Conservation (phyloP, 2,888 invertebrate species). For the Cerceris ruficornis region DNA sequence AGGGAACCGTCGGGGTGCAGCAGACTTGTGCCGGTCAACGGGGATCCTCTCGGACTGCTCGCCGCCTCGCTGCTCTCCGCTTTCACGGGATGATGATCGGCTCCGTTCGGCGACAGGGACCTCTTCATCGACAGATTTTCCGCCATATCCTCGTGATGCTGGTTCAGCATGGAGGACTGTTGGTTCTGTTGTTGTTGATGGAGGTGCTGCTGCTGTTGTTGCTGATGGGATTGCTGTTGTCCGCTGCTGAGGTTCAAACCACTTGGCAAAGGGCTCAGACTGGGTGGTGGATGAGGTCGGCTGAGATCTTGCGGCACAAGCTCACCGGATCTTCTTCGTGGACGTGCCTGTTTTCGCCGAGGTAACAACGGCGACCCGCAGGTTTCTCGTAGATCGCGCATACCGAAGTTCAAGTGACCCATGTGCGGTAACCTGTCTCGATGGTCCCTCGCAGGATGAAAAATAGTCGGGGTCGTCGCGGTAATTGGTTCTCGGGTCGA, state of each 20-base stretch:
- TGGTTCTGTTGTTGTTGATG: constrained; percentile 60
- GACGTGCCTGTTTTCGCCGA: constrained; percentile 92
- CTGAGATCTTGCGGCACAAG: constrained; percentile 85
- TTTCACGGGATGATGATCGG: constrained; percentile 63
- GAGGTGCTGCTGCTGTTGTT: constrained; percentile 59
- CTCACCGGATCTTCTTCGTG: constrained; percentile 92
- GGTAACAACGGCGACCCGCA: constrained; percentile 90
- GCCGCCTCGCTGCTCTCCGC: constrained; percentile 78
- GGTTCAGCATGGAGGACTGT: constrained; percentile 41
- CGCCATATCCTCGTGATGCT: constrained; percentile 75
- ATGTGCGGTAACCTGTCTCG: constrained; percentile 82
- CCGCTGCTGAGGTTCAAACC: constrained; percentile 69
- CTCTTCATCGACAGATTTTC: constrained; percentile 79
- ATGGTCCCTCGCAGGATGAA: constrained; percentile 72
- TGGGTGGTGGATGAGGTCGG: constrained; percentile 77
- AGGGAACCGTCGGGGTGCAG: constrained; percentile 74
- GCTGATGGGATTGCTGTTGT: constrained; percentile 57
- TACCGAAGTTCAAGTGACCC: constrained; percentile 74
- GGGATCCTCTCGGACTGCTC: constrained; percentile 77
- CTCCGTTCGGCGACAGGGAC: constrained; percentile 66
- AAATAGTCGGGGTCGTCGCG: constrained; percentile 35
- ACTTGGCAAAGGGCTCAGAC: constrained; percentile 75
- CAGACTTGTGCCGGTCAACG: constrained; percentile 71
- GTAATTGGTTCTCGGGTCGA: constrained; percentile 58
- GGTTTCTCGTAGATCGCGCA: constrained; percentile 81